Conservation (phyloP, 2,888 invertebrate genomes). For the Amorpha juglandis region DNA sequence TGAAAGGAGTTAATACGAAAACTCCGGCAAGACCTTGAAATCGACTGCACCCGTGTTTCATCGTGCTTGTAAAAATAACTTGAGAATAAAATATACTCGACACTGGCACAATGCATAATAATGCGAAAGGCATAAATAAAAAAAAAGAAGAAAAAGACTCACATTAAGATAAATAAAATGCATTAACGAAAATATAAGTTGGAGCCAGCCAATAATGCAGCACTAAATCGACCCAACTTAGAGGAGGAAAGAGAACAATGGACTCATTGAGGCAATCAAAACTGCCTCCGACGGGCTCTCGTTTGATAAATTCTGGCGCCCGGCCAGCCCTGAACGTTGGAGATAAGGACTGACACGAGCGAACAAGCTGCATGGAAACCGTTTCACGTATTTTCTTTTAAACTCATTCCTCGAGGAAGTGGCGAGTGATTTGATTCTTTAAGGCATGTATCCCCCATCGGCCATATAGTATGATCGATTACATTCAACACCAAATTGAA, state of each 20-base stretch:
- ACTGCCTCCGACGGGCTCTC: conserved; percentile 55
- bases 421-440: background rate
- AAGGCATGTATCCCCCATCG: background rate
- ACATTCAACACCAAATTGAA: too few relatives aligned
- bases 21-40: too few relatives aligned
- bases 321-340: conserved; percentile 48
- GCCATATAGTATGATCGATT: too few relatives aligned
- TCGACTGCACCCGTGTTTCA: too few relatives aligned
- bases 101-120: too few relatives aligned
- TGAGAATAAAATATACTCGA: too few relatives aligned
- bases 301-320: conserved; percentile 57
- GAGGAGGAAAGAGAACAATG: conserved; percentile 50
- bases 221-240: conserved; percentile 42
- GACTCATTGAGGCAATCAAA: conserved; percentile 61
- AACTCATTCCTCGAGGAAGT: background rate
- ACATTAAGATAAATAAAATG: conserved; percentile 35
- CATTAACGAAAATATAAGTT: conserved; percentile 44
- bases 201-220: conserved; percentile 19
- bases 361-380: conserved; percentile 25
- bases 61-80: too few relatives aligned
- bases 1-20: too few relatives aligned
- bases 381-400: conserved; percentile 1
- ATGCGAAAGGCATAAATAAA: too few relatives aligned
- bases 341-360: conserved; percentile 50
- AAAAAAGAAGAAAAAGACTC: too few relatives aligned